Percentiles rank a stretch among this genome's conserved stretches.
Conservation (phyloP, 2,113 vertebrate genomes). For the Ariopsis seemanni region DNA sequence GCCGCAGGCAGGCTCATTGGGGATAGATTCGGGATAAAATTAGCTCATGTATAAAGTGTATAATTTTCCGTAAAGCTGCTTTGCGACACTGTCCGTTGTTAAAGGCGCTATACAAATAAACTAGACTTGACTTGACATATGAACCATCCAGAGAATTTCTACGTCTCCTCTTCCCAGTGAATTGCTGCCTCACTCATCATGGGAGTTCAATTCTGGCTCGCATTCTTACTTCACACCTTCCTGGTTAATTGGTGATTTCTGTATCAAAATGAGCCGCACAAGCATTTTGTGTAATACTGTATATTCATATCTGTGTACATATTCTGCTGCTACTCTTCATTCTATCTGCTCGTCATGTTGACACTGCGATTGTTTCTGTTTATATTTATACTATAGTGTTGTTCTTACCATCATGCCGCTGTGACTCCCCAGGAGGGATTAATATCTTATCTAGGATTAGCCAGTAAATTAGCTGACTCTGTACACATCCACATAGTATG, state of each 20-base stretch:
- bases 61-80: no score
- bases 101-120: no score
- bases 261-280: background rate
- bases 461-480: background rate
- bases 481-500: background rate
- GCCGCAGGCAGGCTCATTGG: no score
- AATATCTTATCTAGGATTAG: background rate
- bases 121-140: no score
- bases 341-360: background rate
- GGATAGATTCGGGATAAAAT: no score
- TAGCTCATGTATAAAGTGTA: no score
- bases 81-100: no score
- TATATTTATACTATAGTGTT: background rate
- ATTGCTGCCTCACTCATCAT: background rate
- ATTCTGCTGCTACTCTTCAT: background rate
- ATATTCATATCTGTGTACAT: background rate
- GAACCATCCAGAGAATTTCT: no score
- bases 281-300: background rate
- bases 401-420: background rate
- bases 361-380: background rate
- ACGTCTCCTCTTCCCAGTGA: background rate
- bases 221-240: background rate
- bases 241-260: background rate
- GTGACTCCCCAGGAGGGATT: background rate
- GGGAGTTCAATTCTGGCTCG: background rate